Conservation (phyloP, 1,140 invertebrate genomes). For the Acromyrmex echinatior region DNA sequence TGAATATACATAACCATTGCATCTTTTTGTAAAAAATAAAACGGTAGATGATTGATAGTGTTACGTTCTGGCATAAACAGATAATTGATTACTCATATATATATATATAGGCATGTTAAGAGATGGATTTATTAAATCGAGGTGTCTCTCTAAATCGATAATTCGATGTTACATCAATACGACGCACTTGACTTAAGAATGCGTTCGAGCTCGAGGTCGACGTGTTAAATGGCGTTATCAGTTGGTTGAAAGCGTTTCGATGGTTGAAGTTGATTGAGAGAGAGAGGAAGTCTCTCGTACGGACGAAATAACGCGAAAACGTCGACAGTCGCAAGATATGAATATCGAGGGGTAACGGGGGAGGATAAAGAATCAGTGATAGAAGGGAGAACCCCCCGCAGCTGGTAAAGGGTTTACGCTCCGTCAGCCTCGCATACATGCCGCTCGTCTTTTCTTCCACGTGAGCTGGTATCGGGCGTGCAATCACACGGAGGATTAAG, state of each 20-base stretch:
- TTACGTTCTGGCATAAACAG: not conserved
- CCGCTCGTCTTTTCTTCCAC: conserved; percentile 83
- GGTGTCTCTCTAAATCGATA: not conserved
- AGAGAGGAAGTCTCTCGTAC: not conserved
- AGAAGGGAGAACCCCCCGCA: conserved; percentile 79
- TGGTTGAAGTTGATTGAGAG: conserved; percentile 29
- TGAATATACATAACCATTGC: no score
- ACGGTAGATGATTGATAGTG: not conserved
- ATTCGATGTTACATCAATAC: conserved; percentile 33
- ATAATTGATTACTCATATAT: conserved; percentile 18
- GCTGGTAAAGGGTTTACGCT: conserved; percentile 85
- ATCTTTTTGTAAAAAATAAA: not conserved
- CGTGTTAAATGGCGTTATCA: conserved; percentile 49
- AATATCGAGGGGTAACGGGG: not conserved
- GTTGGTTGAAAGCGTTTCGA: conserved; percentile 19
- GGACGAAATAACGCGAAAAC: conserved; percentile 52
- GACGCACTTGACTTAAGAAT: conserved; percentile 10
- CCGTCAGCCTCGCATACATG: conserved; percentile 79
- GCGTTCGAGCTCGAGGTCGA: conserved; percentile 36
- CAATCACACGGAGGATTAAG: conserved; percentile 85
- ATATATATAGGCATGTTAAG: not conserved
- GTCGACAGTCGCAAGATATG: conserved; percentile 16
- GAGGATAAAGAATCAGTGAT: conserved; percentile 59
- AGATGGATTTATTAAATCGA: conserved; percentile 41
- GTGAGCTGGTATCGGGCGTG: conserved; percentile 84